Base-by-base conservation (phyloP, 2,113 vertebrate species). In the Eudyptes chrysolophus region DNA sequence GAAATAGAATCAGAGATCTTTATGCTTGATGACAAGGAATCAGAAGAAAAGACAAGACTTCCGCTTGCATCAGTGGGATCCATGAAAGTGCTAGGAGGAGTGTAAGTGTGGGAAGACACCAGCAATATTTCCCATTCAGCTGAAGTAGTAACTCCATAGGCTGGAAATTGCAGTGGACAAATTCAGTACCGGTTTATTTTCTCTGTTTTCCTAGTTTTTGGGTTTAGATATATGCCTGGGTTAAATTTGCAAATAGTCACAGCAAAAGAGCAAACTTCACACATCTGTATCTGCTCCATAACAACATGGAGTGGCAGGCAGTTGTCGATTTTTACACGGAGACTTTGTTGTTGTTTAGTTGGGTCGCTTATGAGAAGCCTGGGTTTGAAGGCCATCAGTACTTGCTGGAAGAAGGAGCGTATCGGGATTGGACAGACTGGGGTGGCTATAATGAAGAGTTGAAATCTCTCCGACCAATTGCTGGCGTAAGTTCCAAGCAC, bases 391-490 rank as follows among this genome's bases (percentile, higher is more conserved):
- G 99, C 21, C 99, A 98, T 88, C 99, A 99, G 97, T 99, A 99
- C 96, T 92, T 99, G 94, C 97, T 99, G 92, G 99, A 99, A 96
- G 99, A 99, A 98, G 99, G 99, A 71, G 98, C 98, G 6, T 99
- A 99, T 84, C 97, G 92, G 78, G 97, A 99, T 57, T 99, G 98
- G 98, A 98, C 87, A 13, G 99, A 99, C n/a, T 99, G 99, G 99
- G 99, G 99, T 30, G 99, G 98, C 52, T 98, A 97, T 29, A 95
- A 97, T 58, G 98, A 98, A 29, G 90, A 97, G 13, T 71, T 99
- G 54, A 98, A 98, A 88, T 99, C 99, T 2, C 97, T 99, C 44
- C 98, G 99, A 12, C 99, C 99, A 9, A 30, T 99, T 54, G 40
- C 98, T 92, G 96, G 99, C 3, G 99, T 99, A 97, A 99, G 99